Evolutionary conservation across 2,888 invertebrate genomes (phyloP).

Genomic region (Tenodera sinensis): DNA sequence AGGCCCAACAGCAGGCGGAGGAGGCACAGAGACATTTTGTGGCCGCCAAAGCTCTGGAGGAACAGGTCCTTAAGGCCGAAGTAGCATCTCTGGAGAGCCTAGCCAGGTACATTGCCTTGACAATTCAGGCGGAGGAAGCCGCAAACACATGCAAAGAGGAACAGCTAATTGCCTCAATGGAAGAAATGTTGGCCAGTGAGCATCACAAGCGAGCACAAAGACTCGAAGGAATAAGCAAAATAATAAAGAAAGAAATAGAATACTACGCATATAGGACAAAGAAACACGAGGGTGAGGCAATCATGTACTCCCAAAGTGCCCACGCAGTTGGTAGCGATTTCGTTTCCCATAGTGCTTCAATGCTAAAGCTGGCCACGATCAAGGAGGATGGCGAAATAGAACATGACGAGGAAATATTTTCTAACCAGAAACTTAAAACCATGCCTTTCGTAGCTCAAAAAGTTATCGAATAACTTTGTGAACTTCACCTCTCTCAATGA

Average conservation of each 20-base stretch:
- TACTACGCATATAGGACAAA: not conserved
- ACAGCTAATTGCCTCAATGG: not conserved
- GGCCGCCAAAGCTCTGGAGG: not conserved
- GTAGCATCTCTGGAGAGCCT: not conserved
- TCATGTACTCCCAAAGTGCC: not conserved
- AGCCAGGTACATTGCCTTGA: not conserved
- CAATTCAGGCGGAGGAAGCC: not conserved
- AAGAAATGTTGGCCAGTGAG: not conserved
- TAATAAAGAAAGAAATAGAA: not conserved
- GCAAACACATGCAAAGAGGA: not conserved
- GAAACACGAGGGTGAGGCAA: not conserved
- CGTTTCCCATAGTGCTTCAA: not conserved
- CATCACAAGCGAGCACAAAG: not conserved
- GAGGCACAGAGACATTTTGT: not conserved
- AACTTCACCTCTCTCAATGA: too few relatives aligned
- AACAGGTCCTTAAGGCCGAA: not conserved
- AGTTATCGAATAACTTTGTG: too few relatives aligned
- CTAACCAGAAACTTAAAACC: too few relatives aligned
- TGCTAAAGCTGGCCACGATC: not conserved
- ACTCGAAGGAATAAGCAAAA: not conserved
- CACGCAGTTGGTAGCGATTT: not conserved
- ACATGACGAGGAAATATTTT: not conserved
- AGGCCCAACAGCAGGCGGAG: not conserved
- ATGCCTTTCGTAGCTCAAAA: too few relatives aligned
- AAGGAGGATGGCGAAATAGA: not conserved